Evolutionary conservation across 2,888 invertebrate species (phyloP).

Genomic region (Pammene aurita): DNA sequence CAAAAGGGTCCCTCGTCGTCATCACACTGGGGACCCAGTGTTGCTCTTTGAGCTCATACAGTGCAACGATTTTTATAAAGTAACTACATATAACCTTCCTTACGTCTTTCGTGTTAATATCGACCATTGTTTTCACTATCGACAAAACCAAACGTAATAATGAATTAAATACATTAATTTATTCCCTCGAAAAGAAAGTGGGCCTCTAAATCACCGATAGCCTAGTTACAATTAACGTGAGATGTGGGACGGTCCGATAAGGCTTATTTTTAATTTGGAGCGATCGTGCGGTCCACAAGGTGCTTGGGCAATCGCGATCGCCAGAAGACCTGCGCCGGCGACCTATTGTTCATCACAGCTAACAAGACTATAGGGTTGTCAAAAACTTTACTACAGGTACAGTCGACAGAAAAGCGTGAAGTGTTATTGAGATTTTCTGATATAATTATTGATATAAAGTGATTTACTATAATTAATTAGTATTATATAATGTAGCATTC

Average conservation of each 20-base stretch:
- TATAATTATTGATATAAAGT: too few species aligned
- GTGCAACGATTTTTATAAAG: too few species aligned
- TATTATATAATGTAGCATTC: too few species aligned
- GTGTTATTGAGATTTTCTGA: too few species aligned
- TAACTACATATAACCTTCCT: too few species aligned
- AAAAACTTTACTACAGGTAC: neutral
- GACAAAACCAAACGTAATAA: neutral
- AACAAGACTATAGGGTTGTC: conserved; percentile 36
- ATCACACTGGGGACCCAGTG: too few species aligned
- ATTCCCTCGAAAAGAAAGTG: conserved; percentile 31
- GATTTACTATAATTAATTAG: too few species aligned
- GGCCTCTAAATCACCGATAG: conserved; percentile 35
- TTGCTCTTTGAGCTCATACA: too few species aligned
- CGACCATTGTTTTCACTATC: neutral
- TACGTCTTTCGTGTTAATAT: neutral
- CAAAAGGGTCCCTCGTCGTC: too few species aligned
- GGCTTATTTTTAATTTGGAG: conserved; percentile 64
- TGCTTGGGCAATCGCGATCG: conserved; percentile 43
- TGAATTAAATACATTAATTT: conserved; percentile 13
- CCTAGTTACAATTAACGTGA: conserved; percentile 34
- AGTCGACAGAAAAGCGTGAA: too few species aligned
- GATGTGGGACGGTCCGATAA: conserved; percentile 61
- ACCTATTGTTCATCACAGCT: conserved; percentile 45
- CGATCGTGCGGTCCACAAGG: conserved; percentile 58
- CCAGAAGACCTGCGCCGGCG: conserved; percentile 36